Evolutionary conservation across 2,888 invertebrate genomes (phyloP).

Genomic region (Abrostola tripartita): DNA sequence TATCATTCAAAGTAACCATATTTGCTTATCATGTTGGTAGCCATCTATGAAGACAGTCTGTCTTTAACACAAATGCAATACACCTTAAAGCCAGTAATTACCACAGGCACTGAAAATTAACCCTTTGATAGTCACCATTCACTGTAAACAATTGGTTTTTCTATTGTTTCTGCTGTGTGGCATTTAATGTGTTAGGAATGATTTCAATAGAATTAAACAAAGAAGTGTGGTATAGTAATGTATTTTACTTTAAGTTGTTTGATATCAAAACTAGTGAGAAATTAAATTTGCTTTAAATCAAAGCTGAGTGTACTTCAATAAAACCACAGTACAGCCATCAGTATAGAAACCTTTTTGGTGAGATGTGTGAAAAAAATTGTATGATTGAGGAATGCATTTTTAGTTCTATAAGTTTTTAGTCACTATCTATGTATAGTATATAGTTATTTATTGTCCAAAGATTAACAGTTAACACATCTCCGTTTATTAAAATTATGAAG

Average conservation of each 20-base stretch:
- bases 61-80: too few species aligned
- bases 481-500: background rate
- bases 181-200: background rate
- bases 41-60: too few species aligned
- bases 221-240: background rate
- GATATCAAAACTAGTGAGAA: slow-evolving; percentile 32
- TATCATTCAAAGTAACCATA: too few species aligned
- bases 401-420: slow-evolving; percentile 30
- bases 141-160: too few species aligned
- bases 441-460: slow-evolving; percentile 41
- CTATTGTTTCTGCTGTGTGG: background rate
- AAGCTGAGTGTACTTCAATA: background rate
- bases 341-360: slow-evolving; percentile 11
- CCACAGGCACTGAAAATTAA: too few species aligned
- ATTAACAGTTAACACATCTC: background rate
- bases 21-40: too few species aligned
- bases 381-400: slow-evolving; percentile 40
- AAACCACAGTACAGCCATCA: background rate
- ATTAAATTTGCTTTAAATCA: slow-evolving; percentile 23
- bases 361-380: slow-evolving; percentile 13
- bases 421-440: slow-evolving; percentile 4
- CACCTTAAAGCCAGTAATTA: too few species aligned
- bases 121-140: too few species aligned
- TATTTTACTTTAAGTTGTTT: slow-evolving; percentile 17
- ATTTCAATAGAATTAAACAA: slow-evolving; percentile 23